Conservation (phyloP, 2,113 vertebrate genomes). For the Tupaia chinensis region DNA sequence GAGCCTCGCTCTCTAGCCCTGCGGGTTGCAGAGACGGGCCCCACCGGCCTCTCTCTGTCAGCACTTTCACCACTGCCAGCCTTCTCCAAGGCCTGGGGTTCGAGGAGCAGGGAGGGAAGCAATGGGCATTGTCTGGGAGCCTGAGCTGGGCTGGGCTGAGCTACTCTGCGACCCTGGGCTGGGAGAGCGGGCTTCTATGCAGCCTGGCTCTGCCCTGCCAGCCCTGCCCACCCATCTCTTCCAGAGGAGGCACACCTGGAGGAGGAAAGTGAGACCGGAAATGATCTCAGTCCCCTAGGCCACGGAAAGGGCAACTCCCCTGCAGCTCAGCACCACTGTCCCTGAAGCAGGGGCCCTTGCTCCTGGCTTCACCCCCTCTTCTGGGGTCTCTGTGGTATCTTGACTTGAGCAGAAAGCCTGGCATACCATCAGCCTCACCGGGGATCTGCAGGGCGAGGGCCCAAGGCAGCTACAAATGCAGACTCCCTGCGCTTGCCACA, state of each 20-base stretch:
- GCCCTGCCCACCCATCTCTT: background rate
- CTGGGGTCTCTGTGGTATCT: background rate
- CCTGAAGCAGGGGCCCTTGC: background rate
- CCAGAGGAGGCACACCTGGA: fast-evolving
- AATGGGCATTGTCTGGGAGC: background rate
- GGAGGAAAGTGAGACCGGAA: constrained; percentile 49
- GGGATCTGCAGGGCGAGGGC: background rate
- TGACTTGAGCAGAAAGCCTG: background rate
- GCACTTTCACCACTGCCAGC: background rate
- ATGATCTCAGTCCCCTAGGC: background rate
- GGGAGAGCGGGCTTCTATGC: fast-evolving
- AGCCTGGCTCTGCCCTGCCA: background rate
- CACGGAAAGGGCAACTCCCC: background rate
- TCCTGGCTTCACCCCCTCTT: background rate
- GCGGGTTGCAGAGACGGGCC: background rate
- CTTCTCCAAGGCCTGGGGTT: background rate
- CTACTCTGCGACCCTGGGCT: too few species aligned
- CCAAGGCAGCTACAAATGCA: background rate
- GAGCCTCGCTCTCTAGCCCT: background rate
- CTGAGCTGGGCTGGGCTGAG: background rate
- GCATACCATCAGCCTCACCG: background rate
- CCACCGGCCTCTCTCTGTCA: background rate
- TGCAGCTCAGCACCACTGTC: fast-evolving
- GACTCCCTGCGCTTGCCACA: background rate
- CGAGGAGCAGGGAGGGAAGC: background rate